A percentile compares a stretch with the other conserved stretches of the same genome.
phyloP scores from a whole-genome alignment of 2,113 vertebrate species.

The Triplophysa rosa region DNA sequence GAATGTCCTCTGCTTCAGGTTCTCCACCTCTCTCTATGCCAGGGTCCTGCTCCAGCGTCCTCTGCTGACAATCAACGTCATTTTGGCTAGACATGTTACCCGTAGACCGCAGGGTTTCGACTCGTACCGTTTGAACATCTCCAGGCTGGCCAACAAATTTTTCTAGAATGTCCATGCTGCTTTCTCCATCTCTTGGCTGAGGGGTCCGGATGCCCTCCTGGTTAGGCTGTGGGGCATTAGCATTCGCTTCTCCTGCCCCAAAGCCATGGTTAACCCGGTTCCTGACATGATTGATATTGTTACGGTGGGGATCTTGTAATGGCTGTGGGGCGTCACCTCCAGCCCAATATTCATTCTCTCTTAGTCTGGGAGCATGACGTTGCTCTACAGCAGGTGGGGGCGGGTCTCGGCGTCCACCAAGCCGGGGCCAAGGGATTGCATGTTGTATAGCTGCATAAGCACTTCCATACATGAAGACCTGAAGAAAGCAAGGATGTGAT shows the following conservation, averaged over 20 bases:
- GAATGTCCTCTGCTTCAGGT: not conserved
- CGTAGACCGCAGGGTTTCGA: conserved; percentile 61
- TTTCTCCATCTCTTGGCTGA: not conserved
- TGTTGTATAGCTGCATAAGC: conserved; percentile 68
- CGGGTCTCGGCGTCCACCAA: conserved; percentile 53
- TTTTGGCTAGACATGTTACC: conserved; percentile 44
- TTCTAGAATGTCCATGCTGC: conserved; percentile 14
- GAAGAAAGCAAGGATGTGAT: not conserved
- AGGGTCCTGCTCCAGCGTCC: conserved; percentile 12
- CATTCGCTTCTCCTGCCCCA: conserved; percentile 44
- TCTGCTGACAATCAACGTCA: conserved; percentile 51
- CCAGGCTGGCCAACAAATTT: conserved; percentile 26
- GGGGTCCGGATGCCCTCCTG: not conserved
- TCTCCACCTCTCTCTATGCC: conserved; percentile 41
- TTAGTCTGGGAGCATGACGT: not conserved
- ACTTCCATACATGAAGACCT: conserved; percentile 65
- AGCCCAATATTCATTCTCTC: conserved; percentile 28
- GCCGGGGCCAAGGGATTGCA: conserved; percentile 62
- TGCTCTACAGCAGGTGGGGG: conserved; percentile 46
- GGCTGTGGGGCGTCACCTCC: conserved; percentile 49
- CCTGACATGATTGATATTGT: not conserved
- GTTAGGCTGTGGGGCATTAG: not conserved
- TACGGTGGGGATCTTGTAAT: not conserved
- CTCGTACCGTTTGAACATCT: not conserved
- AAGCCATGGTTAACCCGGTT: not conserved